Evolutionary conservation across 30 jellyfish, hydroid and myxozoan species (phyloP).

Genomic region (Hydractinia symbiolongicarpus): DNA sequence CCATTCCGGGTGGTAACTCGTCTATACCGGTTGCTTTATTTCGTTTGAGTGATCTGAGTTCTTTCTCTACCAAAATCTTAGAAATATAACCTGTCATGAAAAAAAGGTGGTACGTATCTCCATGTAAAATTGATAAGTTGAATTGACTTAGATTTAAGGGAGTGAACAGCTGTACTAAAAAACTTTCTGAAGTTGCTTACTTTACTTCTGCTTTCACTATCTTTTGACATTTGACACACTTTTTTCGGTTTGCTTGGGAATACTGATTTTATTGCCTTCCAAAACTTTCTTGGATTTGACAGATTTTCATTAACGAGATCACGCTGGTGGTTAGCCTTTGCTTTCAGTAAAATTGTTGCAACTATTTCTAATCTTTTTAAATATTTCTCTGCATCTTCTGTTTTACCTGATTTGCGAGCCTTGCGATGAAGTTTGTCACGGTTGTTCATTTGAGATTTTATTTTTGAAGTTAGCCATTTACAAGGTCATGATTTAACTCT

Average conservation of each 20-base stretch:
- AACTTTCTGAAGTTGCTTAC: neutral
- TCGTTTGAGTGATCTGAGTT: constrained; percentile 4
- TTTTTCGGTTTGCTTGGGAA: constrained; percentile 1
- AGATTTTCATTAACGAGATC: neutral
- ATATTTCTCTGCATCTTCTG: neutral
- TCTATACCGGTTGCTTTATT: constrained; percentile 2
- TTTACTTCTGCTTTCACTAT: constrained; percentile 1
- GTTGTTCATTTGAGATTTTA: too few relatives aligned
- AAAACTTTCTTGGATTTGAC: constrained; percentile 9
- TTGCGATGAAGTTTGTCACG: too few relatives aligned
- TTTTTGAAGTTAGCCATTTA: too few relatives aligned
- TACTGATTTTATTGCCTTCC: neutral
- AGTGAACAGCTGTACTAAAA: neutral
- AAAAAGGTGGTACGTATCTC: constrained; percentile 9
- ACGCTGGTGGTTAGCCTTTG: neutral
- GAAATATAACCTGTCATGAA: neutral
- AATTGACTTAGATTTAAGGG: neutral
- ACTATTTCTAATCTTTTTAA: neutral
- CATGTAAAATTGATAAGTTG: neutral
- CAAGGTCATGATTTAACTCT: too few relatives aligned
- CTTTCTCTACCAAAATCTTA: neutral
- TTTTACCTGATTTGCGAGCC: too few relatives aligned
- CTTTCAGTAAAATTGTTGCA: neutral
- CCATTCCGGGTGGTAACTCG: constrained; percentile 5
- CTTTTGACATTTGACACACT: neutral